Evolutionary conservation across 2,888 invertebrate species (phyloP).

Genomic region (Andrena dorsata): DNA sequence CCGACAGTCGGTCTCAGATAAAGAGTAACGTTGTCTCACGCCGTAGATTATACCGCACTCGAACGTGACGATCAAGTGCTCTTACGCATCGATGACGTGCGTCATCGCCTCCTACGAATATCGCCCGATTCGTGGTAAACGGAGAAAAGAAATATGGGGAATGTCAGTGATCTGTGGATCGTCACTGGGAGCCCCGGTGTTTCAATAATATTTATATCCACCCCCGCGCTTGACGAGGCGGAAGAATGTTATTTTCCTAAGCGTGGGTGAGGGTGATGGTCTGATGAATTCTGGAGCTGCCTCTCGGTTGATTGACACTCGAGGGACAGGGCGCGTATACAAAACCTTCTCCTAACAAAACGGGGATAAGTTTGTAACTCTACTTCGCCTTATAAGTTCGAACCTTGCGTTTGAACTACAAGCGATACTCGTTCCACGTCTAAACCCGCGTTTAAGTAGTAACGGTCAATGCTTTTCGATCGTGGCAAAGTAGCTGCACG

Average conservation of each 20-base stretch:
- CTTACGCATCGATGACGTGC: slow-evolving; percentile 52
- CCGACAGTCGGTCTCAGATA: slow-evolving; percentile 21
- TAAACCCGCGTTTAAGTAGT: slow-evolving; percentile 1
- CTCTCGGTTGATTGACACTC: slow-evolving; percentile 30
- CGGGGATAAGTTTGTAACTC: too few relatives aligned
- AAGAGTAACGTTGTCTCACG: slow-evolving; percentile 21
- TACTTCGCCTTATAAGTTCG: too few relatives aligned
- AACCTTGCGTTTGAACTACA: background rate
- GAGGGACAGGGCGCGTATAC: background rate
- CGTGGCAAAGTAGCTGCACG: background rate
- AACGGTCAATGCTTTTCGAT: background rate
- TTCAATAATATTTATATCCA: slow-evolving; percentile 58
- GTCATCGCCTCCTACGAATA: slow-evolving; percentile 43
- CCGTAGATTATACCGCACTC: slow-evolving; percentile 41
- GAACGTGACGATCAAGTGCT: slow-evolving; percentile 41
- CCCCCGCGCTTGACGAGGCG: slow-evolving; percentile 24
- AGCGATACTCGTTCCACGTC: background rate
- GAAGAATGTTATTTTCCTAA: slow-evolving; percentile 46
- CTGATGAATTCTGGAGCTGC: slow-evolving; percentile 9
- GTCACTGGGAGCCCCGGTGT: slow-evolving; percentile 33
- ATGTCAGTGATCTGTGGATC: slow-evolving; percentile 51
- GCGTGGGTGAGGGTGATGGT: slow-evolving; percentile 38
- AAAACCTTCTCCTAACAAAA: too few relatives aligned
- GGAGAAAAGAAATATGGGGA: slow-evolving; percentile 23
- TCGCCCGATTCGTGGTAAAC: slow-evolving; percentile 38